Conservation (phyloP, 2,113 vertebrate species). For the Sylvilagus bachmani region DNA sequence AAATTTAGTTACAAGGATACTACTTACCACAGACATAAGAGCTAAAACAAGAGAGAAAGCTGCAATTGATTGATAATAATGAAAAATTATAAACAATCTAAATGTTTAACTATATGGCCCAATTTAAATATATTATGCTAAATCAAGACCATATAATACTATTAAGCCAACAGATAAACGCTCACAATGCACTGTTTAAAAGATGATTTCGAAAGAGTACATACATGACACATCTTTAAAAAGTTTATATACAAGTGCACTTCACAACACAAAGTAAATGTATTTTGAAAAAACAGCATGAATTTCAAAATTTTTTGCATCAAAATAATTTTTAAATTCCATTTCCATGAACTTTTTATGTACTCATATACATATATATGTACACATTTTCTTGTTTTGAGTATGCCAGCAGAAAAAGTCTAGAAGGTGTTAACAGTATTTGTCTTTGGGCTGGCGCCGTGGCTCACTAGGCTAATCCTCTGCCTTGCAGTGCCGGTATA, state of each 20-base stretch:
- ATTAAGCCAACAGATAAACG: conserved; percentile 35
- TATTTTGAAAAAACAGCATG: too few species aligned
- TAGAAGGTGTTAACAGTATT: conserved; percentile 20
- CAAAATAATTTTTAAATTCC: too few species aligned
- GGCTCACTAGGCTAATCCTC: too few species aligned
- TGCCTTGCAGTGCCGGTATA: too few species aligned
- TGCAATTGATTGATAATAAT: neutral
- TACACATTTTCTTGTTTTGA: neutral
- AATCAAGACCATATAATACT: neutral
- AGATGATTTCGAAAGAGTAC: neutral
- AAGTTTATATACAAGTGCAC: neutral
- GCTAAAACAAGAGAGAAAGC: neutral
- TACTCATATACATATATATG: neutral
- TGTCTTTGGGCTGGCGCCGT: too few species aligned
- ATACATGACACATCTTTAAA: neutral
- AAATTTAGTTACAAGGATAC: neutral
- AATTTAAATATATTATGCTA: conserved; percentile 24
- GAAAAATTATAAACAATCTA: neutral
- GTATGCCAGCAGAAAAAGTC: neutral
- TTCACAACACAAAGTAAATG: too few species aligned
- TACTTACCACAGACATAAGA: neutral
- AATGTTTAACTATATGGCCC: neutral
- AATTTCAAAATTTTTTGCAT: too few species aligned
- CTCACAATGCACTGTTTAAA: conserved; percentile 1
- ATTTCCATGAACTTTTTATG: too few species aligned